Base-by-base conservation (phyloP, 1,140 invertebrate species). In the Diachasmimorpha longicaudata region DNA sequence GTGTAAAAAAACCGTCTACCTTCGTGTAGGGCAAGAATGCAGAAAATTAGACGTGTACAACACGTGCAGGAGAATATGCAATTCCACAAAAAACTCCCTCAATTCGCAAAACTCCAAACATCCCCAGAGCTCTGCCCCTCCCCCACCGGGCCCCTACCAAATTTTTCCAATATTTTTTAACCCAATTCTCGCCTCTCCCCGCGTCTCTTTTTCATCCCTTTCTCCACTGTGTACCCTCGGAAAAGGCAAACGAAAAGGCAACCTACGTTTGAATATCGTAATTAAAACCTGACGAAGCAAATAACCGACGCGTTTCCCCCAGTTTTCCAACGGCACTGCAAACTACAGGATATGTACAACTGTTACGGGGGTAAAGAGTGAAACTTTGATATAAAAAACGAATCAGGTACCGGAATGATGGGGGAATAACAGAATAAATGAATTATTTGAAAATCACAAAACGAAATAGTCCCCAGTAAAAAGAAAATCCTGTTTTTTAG, bases 261-360 rank as follows among this genome's bases (percentile, higher is more conserved):
- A 25, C 14, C 36, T 23, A 19, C 68, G 68, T 70, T 70, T 70
- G 68, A 39, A 70, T 70, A 39, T 36, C 68, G 68, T 70, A 70
- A 70, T 70, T 70, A 70, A 70, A 70, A 70, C 68, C 31, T 70
- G 68, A 70, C 68, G 36, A 70, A 70, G 68, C 68, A 42, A 39
- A 42, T 70, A 70, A 70, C 31, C 68, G 31, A 42, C 68, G 68
- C 19, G 36, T 16, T 70, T 21, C 5, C 68, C 36, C 48, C n/a
- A 2, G 48, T 55, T 55, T 55, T 21, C 48, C 48, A 8, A 1
- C 6, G 48, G 48, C 19, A 55, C 19, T 55, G 48, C 48, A 55
- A 19, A 16, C 48, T 55, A 55, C 48, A 55, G 48, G 48, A 55
- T 55, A 19, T 10, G 19, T 55, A 55, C 48, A 55, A 19, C 36